Conservation (phyloP, 2,113 vertebrate species). For the Plecturocebus donacophilus region DNA sequence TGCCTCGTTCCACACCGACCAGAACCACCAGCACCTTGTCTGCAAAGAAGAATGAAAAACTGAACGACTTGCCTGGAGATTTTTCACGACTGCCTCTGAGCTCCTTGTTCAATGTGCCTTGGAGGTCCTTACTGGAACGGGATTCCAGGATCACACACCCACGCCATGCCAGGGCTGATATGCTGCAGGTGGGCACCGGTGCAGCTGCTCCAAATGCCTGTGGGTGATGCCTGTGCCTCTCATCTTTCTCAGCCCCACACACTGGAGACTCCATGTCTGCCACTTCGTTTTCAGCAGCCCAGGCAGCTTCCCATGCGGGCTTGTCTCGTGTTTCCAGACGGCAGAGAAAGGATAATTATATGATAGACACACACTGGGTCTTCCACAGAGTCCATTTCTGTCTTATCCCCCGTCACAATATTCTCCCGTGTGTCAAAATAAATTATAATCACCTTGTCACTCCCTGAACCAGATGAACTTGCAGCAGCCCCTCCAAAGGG, state of each 20-base stretch:
- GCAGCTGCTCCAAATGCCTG: too few species aligned
- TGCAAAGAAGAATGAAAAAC: neutral
- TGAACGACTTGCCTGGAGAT: neutral
- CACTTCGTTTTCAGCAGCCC: neutral
- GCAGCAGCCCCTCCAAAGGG: neutral
- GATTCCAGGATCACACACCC: neutral
- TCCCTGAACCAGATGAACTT: constrained; percentile 17
- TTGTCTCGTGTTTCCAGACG: neutral
- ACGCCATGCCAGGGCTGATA: neutral
- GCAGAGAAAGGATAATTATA: neutral
- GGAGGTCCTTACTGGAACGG: neutral
- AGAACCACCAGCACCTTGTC: neutral
- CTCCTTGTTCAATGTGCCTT: neutral
- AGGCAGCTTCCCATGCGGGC: accelerated
- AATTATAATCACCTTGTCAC: constrained; percentile 20
- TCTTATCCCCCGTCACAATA: neutral
- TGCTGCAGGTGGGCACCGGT: neutral
- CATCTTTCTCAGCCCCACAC: neutral
- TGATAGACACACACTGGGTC: accelerated
- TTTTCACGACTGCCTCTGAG: neutral
- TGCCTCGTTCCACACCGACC: neutral
- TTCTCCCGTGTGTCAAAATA: constrained; percentile 8
- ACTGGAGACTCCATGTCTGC: neutral
- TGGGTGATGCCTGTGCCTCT: neutral
- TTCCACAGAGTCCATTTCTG: neutral